phyloP scores from a whole-genome alignment of 2,888 invertebrate species.

The Drosophila rubida region DNA sequence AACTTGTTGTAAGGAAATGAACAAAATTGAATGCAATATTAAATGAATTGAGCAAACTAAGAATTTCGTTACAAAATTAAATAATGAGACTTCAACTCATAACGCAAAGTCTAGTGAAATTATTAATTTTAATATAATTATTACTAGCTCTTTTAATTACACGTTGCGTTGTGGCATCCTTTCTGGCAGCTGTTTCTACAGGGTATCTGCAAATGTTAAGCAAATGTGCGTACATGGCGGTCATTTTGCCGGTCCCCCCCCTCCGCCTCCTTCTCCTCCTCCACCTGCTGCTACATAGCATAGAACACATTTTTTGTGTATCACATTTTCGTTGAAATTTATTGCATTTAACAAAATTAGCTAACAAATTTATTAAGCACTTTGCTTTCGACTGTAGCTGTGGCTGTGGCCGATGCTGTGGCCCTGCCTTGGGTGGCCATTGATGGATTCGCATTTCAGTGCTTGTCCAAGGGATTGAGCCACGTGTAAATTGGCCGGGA shows the following conservation, averaged over 20 bases:
- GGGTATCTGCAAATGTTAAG: constrained; percentile 53
- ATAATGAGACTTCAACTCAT: too few relatives aligned
- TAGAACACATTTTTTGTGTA: constrained; percentile 59
- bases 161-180: background rate
- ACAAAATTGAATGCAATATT: too few relatives aligned
- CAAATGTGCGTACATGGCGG: constrained; percentile 61
- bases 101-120: background rate
- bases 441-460: constrained; percentile 60
- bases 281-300: constrained; percentile 7
- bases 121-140: background rate
- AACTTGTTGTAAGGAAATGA: too few relatives aligned
- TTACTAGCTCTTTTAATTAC: background rate
- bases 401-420: constrained; percentile 6
- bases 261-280: constrained; percentile 1
- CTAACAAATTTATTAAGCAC: constrained; percentile 81
- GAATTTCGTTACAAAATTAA: too few relatives aligned
- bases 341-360: constrained; percentile 81
- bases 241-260: constrained; percentile 34
- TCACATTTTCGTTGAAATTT: constrained; percentile 79
- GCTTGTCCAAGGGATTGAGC: constrained; percentile 18
- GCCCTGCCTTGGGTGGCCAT: constrained; percentile 47
- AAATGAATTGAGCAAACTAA: too few relatives aligned
- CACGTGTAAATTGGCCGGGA: constrained; percentile 69
- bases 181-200: constrained; percentile 1
- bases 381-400: constrained; percentile 37